Evolutionary conservation across 2,888 invertebrate species (phyloP).

Genomic region (Lasioglossum vierecki): DNA sequence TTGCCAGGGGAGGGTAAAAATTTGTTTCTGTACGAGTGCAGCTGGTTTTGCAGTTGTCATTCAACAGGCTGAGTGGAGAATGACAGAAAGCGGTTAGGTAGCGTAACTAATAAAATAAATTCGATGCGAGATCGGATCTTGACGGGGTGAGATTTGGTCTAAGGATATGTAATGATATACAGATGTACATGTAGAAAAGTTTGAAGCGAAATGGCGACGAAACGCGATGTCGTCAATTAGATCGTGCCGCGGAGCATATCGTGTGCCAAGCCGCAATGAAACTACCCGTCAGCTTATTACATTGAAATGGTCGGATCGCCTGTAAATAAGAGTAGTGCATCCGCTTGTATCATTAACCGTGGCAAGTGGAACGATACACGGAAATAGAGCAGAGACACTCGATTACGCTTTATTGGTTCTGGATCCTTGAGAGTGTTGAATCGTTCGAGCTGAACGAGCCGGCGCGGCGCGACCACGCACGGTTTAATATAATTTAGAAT

Average conservation of each 20-base stretch:
- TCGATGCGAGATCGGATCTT: not conserved
- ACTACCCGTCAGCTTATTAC: not conserved
- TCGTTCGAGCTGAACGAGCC: not conserved
- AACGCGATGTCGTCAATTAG: slow-evolving; percentile 22
- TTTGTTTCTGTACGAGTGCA: too few species aligned
- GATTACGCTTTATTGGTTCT: slow-evolving; percentile 24
- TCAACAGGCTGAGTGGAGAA: not conserved
- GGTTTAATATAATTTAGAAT: slow-evolving; percentile 16
- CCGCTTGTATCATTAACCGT: slow-evolving; percentile 27
- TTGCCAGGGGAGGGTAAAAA: not conserved
- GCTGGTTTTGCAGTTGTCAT: not conserved
- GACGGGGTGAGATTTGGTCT: not conserved
- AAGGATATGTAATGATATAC: too few species aligned
- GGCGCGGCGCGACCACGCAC: not conserved
- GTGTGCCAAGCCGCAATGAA: not conserved
- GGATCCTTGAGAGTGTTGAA: slow-evolving; percentile 25
- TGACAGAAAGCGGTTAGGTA: not conserved
- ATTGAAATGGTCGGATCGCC: not conserved
- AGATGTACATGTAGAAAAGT: not conserved
- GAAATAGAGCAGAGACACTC: slow-evolving; percentile 10
- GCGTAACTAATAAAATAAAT: not conserved
- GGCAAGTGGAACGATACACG: slow-evolving; percentile 19
- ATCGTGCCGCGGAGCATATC: not conserved
- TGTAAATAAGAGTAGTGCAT: slow-evolving; percentile 25
- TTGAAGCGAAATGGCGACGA: slow-evolving; percentile 10